Percentiles rank a stretch among this genome's conserved stretches.
Conservation (phyloP, 2,113 vertebrate genomes). For the Nyctibius bracteatus region DNA sequence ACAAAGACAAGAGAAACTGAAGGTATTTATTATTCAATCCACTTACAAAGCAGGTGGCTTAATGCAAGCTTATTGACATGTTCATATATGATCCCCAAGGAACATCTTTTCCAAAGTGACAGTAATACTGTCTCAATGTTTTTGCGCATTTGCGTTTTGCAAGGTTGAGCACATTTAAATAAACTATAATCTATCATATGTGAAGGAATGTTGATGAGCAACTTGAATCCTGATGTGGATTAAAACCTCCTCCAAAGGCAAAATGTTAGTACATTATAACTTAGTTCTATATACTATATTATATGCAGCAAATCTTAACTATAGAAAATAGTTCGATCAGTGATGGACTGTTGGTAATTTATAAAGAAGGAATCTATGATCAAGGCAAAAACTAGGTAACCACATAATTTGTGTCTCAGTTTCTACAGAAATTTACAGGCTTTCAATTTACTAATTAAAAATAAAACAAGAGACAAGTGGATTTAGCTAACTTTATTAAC, state of each 20-base stretch:
- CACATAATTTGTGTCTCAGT: conserved; percentile 64
- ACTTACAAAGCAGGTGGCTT: conserved; percentile 79
- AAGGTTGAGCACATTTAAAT: conserved; percentile 71
- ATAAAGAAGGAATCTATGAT: conserved; percentile 68
- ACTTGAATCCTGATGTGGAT: conserved; percentile 67
- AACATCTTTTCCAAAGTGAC: conserved; percentile 68
- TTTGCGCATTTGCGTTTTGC: conserved; percentile 58
- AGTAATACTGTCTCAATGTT: conserved; percentile 66
- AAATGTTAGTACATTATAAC: conserved; percentile 76
- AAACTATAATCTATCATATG: conserved; percentile 63
- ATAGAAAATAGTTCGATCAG: conserved; percentile 77
- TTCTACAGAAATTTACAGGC: conserved; percentile 75
- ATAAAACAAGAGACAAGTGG: conserved; percentile 79
- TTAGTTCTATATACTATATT: conserved; percentile 79
- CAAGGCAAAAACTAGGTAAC: conserved; percentile 73
- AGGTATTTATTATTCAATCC: conserved; percentile 77
- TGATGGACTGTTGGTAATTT: conserved; percentile 75
- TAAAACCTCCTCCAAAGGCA: conserved; percentile 73
- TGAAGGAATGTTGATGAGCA: conserved; percentile 56
- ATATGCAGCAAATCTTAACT: conserved; percentile 78
- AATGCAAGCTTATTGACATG: conserved; percentile 77
- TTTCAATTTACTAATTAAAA: conserved; percentile 72
- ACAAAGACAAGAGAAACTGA: conserved; percentile 75
- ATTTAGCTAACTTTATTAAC: conserved; percentile 99
- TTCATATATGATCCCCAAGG: conserved; percentile 72